Percentiles rank a stretch among this genome's conserved stretches.
phyloP scores from a whole-genome alignment of 2,113 vertebrate species.

The Cromileptes altivelis region DNA sequence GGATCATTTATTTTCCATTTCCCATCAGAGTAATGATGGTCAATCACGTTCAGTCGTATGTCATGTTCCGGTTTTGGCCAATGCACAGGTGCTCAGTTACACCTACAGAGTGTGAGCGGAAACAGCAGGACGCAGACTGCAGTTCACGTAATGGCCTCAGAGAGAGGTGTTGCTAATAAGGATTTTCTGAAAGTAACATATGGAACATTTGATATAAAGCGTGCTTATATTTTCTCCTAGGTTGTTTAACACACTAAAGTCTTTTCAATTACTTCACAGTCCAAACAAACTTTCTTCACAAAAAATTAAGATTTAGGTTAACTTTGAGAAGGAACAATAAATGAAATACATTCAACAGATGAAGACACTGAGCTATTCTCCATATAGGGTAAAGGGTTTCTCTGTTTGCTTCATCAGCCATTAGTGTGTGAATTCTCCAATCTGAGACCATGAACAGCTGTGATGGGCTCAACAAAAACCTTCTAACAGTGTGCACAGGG shows the following conservation, averaged over 20 bases:
- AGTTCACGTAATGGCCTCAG: too few relatives aligned
- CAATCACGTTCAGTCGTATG: too few relatives aligned
- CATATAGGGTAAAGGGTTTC: background rate
- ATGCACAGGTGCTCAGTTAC: too few relatives aligned
- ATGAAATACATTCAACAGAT: too few relatives aligned
- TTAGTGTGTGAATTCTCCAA: background rate
- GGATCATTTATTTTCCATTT: too few relatives aligned
- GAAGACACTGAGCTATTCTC: background rate
- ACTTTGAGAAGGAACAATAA: background rate
- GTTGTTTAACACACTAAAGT: background rate
- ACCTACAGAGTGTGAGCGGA: too few relatives aligned
- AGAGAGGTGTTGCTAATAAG: too few relatives aligned
- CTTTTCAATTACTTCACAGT: background rate
- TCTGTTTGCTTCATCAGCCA: background rate
- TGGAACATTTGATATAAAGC: too few relatives aligned
- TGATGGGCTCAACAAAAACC: background rate
- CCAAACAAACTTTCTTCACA: background rate
- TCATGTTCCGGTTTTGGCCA: too few relatives aligned
- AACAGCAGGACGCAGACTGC: too few relatives aligned
- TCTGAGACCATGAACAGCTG: background rate
- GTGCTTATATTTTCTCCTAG: background rate
- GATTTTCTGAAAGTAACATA: too few relatives aligned
- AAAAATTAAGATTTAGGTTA: background rate
- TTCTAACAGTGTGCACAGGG: background rate
- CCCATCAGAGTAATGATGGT: too few relatives aligned